Evolutionary conservation across 2,888 invertebrate genomes (phyloP), one percentile per base, ranked within the genome.

Genomic region (Mesorhabditis sp.): DNA sequence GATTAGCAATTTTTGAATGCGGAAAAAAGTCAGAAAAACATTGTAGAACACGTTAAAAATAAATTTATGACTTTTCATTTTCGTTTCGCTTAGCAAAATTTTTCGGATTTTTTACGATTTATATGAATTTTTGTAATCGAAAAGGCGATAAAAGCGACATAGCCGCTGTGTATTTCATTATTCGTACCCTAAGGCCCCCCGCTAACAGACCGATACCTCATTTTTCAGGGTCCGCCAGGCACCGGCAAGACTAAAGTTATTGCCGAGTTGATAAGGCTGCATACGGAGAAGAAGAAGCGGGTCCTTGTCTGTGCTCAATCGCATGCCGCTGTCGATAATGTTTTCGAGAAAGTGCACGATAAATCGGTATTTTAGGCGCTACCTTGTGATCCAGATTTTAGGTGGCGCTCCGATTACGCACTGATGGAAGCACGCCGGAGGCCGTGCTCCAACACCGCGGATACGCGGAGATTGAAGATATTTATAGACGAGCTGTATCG

Each of bases 191-290:
- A 28, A 28, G 28, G 28, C 1, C 28, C 28, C 28, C 28, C 28
- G 28, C 28, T 28, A 28, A 28, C 28, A 28, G 28, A 28, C 28
- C 28, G 2, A 1, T 28, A 28, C 10, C 58, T 50, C 7, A 13
- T 42, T 41, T 63, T 72, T 66, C 65, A 78, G 74, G 80, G 80
- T 13, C 80, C 80, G 42, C 80, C 80, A 0, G 80, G 80, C 41
- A 80, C 80, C 4, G 80, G 80, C 67, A 80, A 80, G 70, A 80
- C 80, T 1, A 72, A 69, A 28, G 80, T 80, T 3, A 74, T 77
- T 41, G 75, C 75, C 7, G 78, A 80, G 71, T 72, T 77, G 5
- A 72, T 77, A 41, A 61, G 68, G 5, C 71, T 72, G 13, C 62
- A 74, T 63, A 45, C 65, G 0, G 50, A 69, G 43, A 67, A 67